Evolutionary conservation across 1,140 invertebrate species (phyloP), one percentile per base, ranked within the genome.

Genomic region (Triops cancriformis): DNA sequence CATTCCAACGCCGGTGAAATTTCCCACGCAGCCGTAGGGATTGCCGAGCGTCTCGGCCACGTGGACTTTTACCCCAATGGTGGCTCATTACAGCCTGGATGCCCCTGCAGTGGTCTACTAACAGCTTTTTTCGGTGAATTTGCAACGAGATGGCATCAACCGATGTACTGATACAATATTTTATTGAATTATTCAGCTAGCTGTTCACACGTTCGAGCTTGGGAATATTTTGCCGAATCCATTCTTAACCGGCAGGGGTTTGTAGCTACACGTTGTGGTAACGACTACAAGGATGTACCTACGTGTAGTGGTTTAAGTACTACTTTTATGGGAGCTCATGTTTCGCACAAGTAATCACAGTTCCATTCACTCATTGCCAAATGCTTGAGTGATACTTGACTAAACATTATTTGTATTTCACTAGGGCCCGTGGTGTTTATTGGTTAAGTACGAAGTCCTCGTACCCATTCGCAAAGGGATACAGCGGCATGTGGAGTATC

Each of bases 181-280:
- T 73, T 42, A 14, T 73, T 18, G 31, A 37, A 23, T 77, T 78
- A 74, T 64, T 5, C 77, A 86, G 85, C 84, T 78, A 86, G 86
- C 11, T 86, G 86, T 43, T 86, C 85, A 77, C 86, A 87, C 78
- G 83, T 85, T 5, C 81, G 86, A 77, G 86, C 86, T 1, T 86
- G 86, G 78, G 84, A 86, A 78, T 84, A 86, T 41, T 87, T 85
- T 82, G 85, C 83, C 0, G 87, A 88, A 76, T 86, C 86, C 14
- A 83, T 88, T 72, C 82, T 81, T 6, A 84, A n/a, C 75, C 74
- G 75, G 18, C 80, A 79, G 11, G 14, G 45, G 5, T 82, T 82
- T 51, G 64, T 79, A 27, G 80, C 81, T 9, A 77, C 80, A 5
- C 42, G 23, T 0, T 81, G 80, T 72, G 1, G 11, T 41, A 74